A percentile compares a stretch with the other conserved stretches of the same genome.
Evolutionary conservation across 2,888 invertebrate genomes (phyloP).

Genomic region (Agrochola macilenta): DNA sequence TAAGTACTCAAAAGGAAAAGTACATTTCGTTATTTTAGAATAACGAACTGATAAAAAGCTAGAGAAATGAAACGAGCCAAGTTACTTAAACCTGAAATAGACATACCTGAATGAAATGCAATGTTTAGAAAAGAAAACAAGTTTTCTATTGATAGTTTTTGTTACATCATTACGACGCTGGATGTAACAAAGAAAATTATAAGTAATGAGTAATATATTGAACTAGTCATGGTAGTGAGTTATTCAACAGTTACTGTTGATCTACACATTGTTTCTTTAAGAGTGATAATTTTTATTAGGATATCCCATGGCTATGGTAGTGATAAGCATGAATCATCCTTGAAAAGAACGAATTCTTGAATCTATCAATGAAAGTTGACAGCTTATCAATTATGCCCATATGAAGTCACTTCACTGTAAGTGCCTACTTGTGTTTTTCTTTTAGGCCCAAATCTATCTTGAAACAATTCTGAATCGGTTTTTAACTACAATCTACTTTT

Average conservation of each 20-base stretch:
- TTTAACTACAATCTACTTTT: background rate
- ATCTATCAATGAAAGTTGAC: background rate
- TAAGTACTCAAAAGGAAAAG: background rate
- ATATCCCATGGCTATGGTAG: conserved; percentile 5
- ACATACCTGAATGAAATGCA: background rate
- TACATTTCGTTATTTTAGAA: background rate
- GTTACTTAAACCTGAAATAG: background rate
- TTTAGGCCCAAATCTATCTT: background rate
- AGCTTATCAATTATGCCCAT: background rate
- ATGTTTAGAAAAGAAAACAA: conserved; percentile 4
- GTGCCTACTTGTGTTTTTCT: background rate
- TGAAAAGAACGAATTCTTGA: background rate
- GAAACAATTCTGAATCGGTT: background rate
- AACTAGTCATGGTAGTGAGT: background rate
- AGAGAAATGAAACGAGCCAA: background rate
- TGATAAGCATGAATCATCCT: conserved; percentile 14
- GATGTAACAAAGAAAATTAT: conserved; percentile 18
- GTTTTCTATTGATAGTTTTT: conserved; percentile 15
- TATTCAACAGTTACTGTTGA: background rate
- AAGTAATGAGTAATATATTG: conserved; percentile 4
- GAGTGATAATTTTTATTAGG: background rate
- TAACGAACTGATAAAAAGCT: background rate
- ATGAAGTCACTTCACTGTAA: background rate
- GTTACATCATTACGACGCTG: background rate
- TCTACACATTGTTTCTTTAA: background rate